These are phyloP conservation scores for Patagioenas fasciata DNA, from an alignment of 2,113 vertebrate species.

Conservation along the genomic window DNA sequence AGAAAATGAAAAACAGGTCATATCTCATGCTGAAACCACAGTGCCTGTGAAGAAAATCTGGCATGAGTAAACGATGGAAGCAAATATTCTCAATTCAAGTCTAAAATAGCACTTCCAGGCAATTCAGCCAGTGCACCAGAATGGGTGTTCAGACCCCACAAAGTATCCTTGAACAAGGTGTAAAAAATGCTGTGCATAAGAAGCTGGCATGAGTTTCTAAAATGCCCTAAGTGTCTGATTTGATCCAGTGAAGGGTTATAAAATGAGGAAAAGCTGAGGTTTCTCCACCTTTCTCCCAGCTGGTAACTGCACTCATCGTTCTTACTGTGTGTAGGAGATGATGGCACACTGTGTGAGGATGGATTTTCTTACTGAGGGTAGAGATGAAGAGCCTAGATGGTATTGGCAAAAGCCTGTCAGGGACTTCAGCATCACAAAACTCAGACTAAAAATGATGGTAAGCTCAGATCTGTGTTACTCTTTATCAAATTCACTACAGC, in stretches of 20 bases:
- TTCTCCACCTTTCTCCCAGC: conserved; percentile 12
- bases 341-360: background rate
- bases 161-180: conserved; percentile 33
- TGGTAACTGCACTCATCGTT: conserved; percentile 33
- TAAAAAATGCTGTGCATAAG: background rate
- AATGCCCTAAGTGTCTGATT: background rate
- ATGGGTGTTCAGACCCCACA: background rate
- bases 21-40: conserved; percentile 14
- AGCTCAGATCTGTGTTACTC: background rate
- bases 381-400: background rate
- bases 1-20: conserved; percentile 28
- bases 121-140: background rate
- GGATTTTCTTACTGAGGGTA: background rate
- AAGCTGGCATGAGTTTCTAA: background rate
- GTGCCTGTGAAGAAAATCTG: background rate
- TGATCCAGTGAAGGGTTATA: background rate
- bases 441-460: background rate
- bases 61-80: background rate
- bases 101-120: background rate
- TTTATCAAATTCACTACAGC: background rate
- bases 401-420: background rate
- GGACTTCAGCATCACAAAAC: background rate
- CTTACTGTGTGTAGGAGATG: background rate
- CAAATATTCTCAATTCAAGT: conserved; percentile 36
- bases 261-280: conserved; percentile 9